Base-by-base conservation (phyloP, 2,113 vertebrate genomes). In the Cynocephalus volans region DNA sequence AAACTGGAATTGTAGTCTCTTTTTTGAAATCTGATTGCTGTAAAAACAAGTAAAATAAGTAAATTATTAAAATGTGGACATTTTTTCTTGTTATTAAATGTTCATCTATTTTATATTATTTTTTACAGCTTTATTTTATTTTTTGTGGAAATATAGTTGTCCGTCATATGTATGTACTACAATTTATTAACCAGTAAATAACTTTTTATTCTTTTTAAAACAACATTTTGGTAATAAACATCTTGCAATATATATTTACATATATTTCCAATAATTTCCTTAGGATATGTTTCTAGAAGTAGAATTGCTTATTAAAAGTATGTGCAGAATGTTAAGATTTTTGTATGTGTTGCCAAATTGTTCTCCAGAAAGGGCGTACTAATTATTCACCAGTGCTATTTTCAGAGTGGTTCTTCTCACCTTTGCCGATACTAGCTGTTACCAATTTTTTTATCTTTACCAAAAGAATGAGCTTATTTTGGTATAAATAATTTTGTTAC, bases 251-350 rank as follows among this genome's bases (percentile, higher is more conserved):
- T 69, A 70, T 91, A 9, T 92, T 82, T 92, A 41, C 54, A 72
- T 31, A 11, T 72, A 36, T 82, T 72, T 60, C 36, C 54, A 82
- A 6, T 72, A 72, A 50, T 92, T 69, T 82, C 54, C 41, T 82
- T 81, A 60, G 31, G 12, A 23, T 82, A 82, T 72, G 36, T 33
- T 94, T 67, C 28, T 67, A 75, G 86, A 65, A 94, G 48, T 58
- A 89, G n/a, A 89, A n/a, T 67, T 75, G 28, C 33, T 48, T 15
- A 82, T 83, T 89, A 94, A 58, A 94, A 75, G 36, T 75, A 36
- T 62, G n/a, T 83, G n/a, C 93, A 75, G 77, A 92, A 72, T 92
- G 65, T 60, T 92, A 82, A 82, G 41, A 67, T 31, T 92, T 54
- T 54, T 9, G 10, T 58, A 58, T 73, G 41, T 72, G 41, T 72